Evolutionary conservation across 30 jellyfish, hydroid and myxozoan species (phyloP).

Genomic region (Catostylus mosaicus): DNA sequence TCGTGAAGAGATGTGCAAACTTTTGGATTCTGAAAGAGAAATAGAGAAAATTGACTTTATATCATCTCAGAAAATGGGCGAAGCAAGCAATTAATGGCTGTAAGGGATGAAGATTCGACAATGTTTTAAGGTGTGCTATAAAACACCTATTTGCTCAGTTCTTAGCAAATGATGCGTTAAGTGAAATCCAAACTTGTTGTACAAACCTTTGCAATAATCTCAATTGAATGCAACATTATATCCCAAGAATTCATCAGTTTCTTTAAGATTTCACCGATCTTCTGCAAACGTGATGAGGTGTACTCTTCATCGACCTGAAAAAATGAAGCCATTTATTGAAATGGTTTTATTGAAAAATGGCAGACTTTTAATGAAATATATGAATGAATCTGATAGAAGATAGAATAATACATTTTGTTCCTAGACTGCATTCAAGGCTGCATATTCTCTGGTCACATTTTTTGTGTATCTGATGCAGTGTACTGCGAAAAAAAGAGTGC

Average conservation of each 20-base stretch:
- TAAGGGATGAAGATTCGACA: not conserved
- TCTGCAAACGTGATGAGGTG: slow-evolving; percentile 11
- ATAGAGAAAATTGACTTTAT: not conserved
- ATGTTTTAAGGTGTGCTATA: not conserved
- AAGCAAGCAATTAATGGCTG: too few species aligned
- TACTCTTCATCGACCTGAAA: slow-evolving; percentile 32
- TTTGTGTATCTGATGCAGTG: not conserved
- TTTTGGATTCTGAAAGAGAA: slow-evolving; percentile 15
- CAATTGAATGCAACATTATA: slow-evolving; percentile 26
- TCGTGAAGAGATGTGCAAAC: slow-evolving; percentile 21
- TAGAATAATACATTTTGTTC: not conserved
- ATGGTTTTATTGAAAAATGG: not conserved
- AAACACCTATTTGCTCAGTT: not conserved
- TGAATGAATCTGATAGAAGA: not conserved
- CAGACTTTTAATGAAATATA: not conserved
- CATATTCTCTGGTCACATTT: not conserved
- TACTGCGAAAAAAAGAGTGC: not conserved
- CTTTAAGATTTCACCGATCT: not conserved
- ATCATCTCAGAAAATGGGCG: too few species aligned
- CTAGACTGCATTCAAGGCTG: not conserved
- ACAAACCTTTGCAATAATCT: slow-evolving; percentile 12
- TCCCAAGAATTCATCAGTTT: slow-evolving; percentile 29
- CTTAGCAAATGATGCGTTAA: not conserved
- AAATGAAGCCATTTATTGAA: not conserved
- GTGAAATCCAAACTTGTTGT: not conserved